These are phyloP conservation scores for Linurgus olivaceus DNA, from an alignment of 2,797 vertebrate species.

Conservation along the genomic window DNA sequence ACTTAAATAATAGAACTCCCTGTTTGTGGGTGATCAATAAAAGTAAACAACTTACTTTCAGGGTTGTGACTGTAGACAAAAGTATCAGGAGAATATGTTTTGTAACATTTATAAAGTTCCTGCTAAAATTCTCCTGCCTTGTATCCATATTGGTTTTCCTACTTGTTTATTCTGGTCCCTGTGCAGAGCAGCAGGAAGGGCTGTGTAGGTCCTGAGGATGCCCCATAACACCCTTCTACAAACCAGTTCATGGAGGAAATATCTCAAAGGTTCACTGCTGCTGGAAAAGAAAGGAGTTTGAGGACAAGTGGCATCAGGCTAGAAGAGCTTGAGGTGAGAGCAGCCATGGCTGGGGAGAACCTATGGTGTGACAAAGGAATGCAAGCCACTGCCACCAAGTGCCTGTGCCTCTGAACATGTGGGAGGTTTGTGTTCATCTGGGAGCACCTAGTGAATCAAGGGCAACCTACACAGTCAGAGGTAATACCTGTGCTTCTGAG, in stretches of 20 bases:
- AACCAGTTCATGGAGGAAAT: not conserved
- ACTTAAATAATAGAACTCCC: not conserved
- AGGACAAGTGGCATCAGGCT: too few relatives aligned
- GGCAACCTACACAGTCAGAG: not conserved
- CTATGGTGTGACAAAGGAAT: not conserved
- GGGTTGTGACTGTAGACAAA: not conserved
- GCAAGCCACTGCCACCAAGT: fast-evolving
- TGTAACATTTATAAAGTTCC: not conserved
- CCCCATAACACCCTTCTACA: not conserved
- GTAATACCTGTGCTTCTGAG: not conserved
- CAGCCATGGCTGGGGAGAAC: not conserved
- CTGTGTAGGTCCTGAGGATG: not conserved
- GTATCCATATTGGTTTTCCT: not conserved
- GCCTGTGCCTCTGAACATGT: not conserved
- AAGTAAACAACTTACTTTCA: not conserved
- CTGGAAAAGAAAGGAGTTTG: not conserved
- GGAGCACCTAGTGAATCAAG: not conserved
- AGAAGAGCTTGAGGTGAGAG: not conserved
- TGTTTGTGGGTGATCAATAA: not conserved
- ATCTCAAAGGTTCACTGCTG: not conserved
- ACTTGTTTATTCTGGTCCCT: not conserved
- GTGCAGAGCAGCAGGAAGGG: not conserved
- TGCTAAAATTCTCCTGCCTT: not conserved
- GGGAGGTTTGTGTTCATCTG: not conserved
- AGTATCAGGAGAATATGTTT: not conserved